Evolutionary conservation across 2,797 vertebrate genomes (phyloP).

Genomic region (Rhinogobio ventralis): DNA sequence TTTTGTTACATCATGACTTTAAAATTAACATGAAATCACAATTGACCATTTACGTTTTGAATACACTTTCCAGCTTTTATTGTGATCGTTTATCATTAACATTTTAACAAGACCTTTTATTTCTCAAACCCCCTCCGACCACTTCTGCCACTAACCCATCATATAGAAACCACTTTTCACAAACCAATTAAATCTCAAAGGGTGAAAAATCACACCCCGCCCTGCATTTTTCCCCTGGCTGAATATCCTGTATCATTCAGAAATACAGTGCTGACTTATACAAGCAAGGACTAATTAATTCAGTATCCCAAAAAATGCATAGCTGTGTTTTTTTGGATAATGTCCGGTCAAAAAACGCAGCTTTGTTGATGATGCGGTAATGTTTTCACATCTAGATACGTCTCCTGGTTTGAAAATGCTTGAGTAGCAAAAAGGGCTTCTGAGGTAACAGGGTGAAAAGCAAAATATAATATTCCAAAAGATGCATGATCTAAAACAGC

Average conservation of each 20-base stretch:
- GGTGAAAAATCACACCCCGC: neutral
- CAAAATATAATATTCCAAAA: constrained; percentile 54
- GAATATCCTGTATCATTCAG: neutral
- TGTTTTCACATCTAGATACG: neutral
- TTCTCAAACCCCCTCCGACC: neutral
- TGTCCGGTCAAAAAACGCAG: neutral
- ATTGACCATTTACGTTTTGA: neutral
- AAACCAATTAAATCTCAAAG: constrained; percentile 1
- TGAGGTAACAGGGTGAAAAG: constrained; percentile 58
- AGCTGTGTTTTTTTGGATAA: neutral
- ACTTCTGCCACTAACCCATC: neutral
- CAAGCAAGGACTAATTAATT: neutral
- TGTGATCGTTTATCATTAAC: neutral
- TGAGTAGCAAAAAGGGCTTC: constrained; percentile 25
- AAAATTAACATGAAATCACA: neutral
- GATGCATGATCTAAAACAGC: constrained; percentile 60
- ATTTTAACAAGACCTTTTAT: neutral
- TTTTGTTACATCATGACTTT: neutral
- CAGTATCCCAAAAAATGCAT: neutral
- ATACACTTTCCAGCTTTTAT: neutral
- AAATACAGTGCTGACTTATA: neutral
- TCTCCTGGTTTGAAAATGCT: constrained; percentile 16
- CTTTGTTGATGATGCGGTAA: neutral
- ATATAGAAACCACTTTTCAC: neutral
- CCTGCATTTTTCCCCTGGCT: neutral